These are phyloP conservation scores for Pachyuromys duprasi DNA, from an alignment of 2,797 vertebrate species.

Conservation along the genomic window DNA sequence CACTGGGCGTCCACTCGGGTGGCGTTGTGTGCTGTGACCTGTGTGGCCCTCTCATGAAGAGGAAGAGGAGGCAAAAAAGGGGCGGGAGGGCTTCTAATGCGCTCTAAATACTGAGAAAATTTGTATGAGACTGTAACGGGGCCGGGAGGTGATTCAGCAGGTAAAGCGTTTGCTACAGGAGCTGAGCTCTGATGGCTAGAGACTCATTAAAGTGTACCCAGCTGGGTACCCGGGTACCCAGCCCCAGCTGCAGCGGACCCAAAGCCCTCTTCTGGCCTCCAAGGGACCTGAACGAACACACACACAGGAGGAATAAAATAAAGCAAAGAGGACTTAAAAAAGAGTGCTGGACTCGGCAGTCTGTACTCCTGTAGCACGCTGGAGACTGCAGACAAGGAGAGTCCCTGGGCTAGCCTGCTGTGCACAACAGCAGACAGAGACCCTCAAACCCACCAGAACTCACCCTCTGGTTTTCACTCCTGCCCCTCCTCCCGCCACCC, in stretches of 20 bases:
- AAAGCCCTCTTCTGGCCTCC: neutral
- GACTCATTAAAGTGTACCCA: neutral
- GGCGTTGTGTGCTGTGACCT: neutral
- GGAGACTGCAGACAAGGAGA: neutral
- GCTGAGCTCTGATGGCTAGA: neutral
- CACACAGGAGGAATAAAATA: too few relatives aligned
- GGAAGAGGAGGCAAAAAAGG: neutral
- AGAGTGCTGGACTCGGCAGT: neutral
- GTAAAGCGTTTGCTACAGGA: neutral
- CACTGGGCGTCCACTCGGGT: conserved; percentile 36
- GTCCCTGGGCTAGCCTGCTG: neutral
- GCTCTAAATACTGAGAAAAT: conserved; percentile 11
- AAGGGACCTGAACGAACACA: neutral
- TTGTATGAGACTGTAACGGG: neutral
- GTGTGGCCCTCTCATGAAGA: neutral
- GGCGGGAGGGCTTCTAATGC: neutral
- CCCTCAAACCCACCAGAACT: neutral
- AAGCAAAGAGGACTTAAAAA: neutral
- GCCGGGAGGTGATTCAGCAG: neutral
- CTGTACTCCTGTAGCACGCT: neutral
- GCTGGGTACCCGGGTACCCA: too few relatives aligned
- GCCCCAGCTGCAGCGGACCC: neutral
- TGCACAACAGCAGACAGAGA: neutral
- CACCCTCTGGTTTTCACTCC: neutral
- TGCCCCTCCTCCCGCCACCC: too few relatives aligned